Evolutionary conservation across 1,140 invertebrate species (phyloP), one percentile per base, ranked within the genome.

Genomic region (Drosophila subpulchrella): DNA sequence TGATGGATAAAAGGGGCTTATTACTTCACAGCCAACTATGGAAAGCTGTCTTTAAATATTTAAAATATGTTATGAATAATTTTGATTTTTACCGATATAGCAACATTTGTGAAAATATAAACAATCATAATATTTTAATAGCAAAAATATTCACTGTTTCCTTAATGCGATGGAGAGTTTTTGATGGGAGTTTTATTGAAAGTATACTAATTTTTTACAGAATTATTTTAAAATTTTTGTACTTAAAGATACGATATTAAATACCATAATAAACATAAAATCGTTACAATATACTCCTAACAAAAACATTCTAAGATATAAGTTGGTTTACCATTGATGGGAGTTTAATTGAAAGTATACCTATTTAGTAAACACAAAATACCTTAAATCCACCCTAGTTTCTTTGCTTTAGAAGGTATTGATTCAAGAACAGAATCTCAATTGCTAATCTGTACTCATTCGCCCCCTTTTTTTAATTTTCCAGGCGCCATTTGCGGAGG

Each of bases 401-500:
- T 11, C 48, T 11, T 4, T 15, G 27, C 11, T 50, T 32, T 11
- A 4, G 1, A 6, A 11, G n/a, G 8, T 27, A 15, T 13, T 44
- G 46, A 24, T 51, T 36, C 50, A 48, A 12, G 36, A 3, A 13
- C 4, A 15, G 32, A 50, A 56, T 53, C 15, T 0, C 27, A 32
- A 11, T 34, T 11, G 4, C 15, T 17, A 62, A 73, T 59, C 44
- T 3, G 3, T 34, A 20, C 36, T 58, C 41, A 60, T 65, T 42
- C 20, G 11, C 11, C 39, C 27, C 34, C 8, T 27, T 56, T 48
- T 48, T 46, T 24, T 38, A 12, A 27, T 27, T 32, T 17, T 44
- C 10, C 74, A 92, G 91, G 91, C 59, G 74, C 81, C 57, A 75
- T 89, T 54, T 92, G 91, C 53, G 91, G 91, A 1, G 91, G 91